phyloP scores from a whole-genome alignment of 2,113 vertebrate species.

The Pterophyllum scalare region DNA sequence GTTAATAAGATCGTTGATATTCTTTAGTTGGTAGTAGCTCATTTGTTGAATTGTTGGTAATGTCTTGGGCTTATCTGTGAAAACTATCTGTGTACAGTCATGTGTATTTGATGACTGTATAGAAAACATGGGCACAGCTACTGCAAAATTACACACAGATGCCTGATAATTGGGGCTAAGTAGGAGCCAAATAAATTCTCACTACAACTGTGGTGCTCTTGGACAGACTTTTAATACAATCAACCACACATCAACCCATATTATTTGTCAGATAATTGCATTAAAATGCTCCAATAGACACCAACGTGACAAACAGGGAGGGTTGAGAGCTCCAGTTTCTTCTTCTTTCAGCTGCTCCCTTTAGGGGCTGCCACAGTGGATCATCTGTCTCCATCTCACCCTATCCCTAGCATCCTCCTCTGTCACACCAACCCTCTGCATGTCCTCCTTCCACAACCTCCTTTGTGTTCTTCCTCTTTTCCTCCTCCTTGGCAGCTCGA shows the following conservation, averaged over 20 bases:
- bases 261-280: background rate
- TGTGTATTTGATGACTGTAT: background rate
- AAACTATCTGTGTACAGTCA: background rate
- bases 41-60: background rate
- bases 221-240: background rate
- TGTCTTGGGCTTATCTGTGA: background rate
- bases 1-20: background rate
- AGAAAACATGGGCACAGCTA: background rate
- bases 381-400: background rate
- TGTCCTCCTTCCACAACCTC: background rate
- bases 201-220: background rate
- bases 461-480: background rate
- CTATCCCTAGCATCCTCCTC: background rate
- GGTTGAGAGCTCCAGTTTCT: background rate
- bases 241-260: background rate
- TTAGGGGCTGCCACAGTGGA: background rate
- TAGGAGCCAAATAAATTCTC: background rate
- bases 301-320: background rate
- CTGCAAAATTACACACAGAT: background rate
- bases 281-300: background rate
- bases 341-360: background rate
- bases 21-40: background rate
- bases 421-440: background rate
- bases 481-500: background rate
- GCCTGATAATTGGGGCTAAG: background rate